Conservation (phyloP, 2,888 invertebrate genomes). For the Priocnemis perturbator region DNA sequence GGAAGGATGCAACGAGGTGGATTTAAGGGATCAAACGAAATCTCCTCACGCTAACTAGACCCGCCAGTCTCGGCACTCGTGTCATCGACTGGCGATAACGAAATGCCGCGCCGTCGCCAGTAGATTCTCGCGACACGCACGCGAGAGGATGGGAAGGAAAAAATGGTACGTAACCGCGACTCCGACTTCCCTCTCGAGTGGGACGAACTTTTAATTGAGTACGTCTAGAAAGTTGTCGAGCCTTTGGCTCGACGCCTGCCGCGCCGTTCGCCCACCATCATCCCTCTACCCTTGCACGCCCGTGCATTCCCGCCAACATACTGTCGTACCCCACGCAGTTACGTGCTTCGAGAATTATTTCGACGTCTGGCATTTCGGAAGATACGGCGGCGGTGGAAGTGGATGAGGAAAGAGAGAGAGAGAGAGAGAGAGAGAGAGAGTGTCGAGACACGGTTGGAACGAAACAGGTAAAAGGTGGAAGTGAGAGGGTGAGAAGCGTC, state of each 20-base stretch:
- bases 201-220: slow-evolving; percentile 55
- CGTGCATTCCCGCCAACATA: slow-evolving; percentile 14
- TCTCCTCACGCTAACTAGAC: slow-evolving; percentile 39
- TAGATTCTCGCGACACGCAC: neutral
- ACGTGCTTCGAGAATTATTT: slow-evolving; percentile 37
- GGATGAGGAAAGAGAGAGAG: slow-evolving; percentile 5
- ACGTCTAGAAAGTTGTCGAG: slow-evolving; percentile 53
- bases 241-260: slow-evolving; percentile 41
- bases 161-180: neutral
- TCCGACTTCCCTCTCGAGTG: slow-evolving; percentile 26
- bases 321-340: slow-evolving; percentile 17
- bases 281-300: neutral
- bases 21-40: slow-evolving; percentile 42
- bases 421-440: no score
- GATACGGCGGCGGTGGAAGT: neutral
- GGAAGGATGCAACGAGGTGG: slow-evolving; percentile 26
- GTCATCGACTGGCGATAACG: slow-evolving; percentile 32
- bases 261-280: neutral
- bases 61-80: slow-evolving; percentile 34
- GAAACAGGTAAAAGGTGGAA: neutral
- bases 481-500: neutral
- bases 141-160: slow-evolving; percentile 3
- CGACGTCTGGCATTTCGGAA: slow-evolving; percentile 25
- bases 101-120: neutral
- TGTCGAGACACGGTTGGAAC: slow-evolving; percentile 1